Percentiles rank a stretch among this genome's conserved stretches.
phyloP scores from a whole-genome alignment of 2,113 vertebrate genomes.

The Aleadryas rufinucha region DNA sequence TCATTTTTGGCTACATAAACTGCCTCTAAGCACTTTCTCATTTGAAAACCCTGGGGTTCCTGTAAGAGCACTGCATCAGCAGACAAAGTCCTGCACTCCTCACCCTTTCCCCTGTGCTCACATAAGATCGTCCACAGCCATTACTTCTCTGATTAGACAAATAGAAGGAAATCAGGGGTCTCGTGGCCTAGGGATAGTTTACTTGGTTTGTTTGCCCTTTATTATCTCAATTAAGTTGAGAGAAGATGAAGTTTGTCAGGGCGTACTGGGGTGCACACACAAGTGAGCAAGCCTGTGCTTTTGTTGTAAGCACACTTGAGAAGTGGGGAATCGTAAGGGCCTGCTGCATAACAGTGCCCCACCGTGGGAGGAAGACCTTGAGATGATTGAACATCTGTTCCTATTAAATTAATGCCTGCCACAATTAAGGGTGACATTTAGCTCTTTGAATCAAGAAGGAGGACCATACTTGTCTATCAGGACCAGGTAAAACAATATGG shows the following conservation, averaged over 20 bases:
- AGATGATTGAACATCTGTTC: not conserved
- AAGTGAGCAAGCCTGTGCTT: not conserved
- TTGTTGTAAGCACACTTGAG: not conserved
- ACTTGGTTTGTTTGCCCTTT: not conserved
- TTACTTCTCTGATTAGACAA: slow-evolving; percentile 27
- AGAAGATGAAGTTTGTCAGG: not conserved
- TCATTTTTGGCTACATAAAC: slow-evolving; percentile 66
- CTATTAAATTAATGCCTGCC: not conserved
- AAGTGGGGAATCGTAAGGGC: not conserved
- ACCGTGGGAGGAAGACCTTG: not conserved
- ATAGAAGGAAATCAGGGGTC: not conserved
- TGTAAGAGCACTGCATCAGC: slow-evolving; percentile 59
- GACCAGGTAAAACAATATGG: not conserved
- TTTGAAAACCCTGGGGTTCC: slow-evolving; percentile 54
- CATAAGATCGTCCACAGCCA: not conserved
- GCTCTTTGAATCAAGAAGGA: not conserved
- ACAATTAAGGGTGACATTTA: not conserved
- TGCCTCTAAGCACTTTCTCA: slow-evolving; percentile 68
- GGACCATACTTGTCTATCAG: not conserved
- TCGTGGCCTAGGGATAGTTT: not conserved
- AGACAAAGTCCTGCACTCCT: slow-evolving; percentile 50
- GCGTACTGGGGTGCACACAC: not conserved
- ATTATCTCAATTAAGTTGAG: not conserved
- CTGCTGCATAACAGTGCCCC: not conserved
- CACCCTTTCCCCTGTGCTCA: not conserved